Evolutionary conservation across 2,888 invertebrate species (phyloP), one percentile per base, ranked within the genome.

Genomic region (Caenorhabditis wallacei): DNA sequence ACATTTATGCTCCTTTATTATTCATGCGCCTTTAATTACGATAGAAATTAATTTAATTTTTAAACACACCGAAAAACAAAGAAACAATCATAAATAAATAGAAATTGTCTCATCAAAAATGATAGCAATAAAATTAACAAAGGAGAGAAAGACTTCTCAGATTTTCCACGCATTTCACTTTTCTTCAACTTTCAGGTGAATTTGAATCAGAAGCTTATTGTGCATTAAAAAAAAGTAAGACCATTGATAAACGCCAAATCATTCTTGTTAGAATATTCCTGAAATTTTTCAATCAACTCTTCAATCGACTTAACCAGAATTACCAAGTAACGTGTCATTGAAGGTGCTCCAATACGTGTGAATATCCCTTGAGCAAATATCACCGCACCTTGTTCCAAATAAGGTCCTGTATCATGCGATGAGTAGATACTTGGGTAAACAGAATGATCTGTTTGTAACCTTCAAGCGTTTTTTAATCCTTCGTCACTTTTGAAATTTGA

Each of bases 321-420:
- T 59, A 57, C 75, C 57, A 59, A 75, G 66, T 35, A 37, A 30
- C 24, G 51, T 61, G 61, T 76, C 61, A 69, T 69, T 35, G 22
- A 40, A 20, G 8, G 64, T 59, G 63, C 53, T 74, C 57, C 37
- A 51, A 51, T 57, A 70, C 61, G 61, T 61, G 57, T 53, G 4
- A 7, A 18, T 37, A 76, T 51, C 76, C 24, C 43, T 68, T 69
- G 20, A 16, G 61, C 54, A 76, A 76, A 76, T 54, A 76, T 10
- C 26, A n/a, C 61, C 46, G 35, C 76, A 51, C 76, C 76, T 61
- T 61, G 68, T 54, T 76, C 76, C 76, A 76, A 68, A 76, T 48
- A 48, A 7, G 74, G 74, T 37, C 43, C 24, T 68, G 75, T 76
- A 69, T 76, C 75, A 61, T 76, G 57, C 66, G 72, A 68, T 78